phyloP scores from a whole-genome alignment of 2,888 invertebrate species.

The Xestoiulus laeticollis region DNA sequence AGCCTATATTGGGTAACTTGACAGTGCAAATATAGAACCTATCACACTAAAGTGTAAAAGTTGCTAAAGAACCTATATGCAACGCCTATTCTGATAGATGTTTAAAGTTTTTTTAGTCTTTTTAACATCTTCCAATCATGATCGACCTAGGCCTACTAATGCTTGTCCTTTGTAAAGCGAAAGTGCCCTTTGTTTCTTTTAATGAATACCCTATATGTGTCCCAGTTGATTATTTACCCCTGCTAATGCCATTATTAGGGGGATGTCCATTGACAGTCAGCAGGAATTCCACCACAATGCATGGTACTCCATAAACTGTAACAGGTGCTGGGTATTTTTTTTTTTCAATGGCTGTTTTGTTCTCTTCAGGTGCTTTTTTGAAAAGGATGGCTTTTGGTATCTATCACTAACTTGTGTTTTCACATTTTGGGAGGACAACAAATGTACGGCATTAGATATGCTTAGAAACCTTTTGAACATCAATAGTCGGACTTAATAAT shows the following conservation, averaged over 20 bases:
- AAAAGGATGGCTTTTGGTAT: conserved; percentile 8
- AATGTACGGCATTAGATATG: conserved; percentile 37
- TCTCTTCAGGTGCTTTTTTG: background rate
- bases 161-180: background rate
- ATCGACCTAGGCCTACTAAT: background rate
- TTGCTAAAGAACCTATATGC: no score
- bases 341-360: background rate
- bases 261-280: conserved; percentile 20
- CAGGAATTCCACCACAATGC: conserved; percentile 13
- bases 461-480: conserved; percentile 21
- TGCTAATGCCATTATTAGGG: background rate
- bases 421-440: conserved; percentile 12
- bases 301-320: background rate
- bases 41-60: no score
- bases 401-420: conserved; percentile 11
- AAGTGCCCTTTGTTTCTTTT: conserved; percentile 15
- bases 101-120: background rate
- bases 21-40: no score
- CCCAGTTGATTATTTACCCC: background rate
- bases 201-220: conserved; percentile 7
- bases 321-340: background rate
- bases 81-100: no score
- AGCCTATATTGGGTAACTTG: no score
- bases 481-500: conserved; percentile 29
- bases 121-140: background rate